Evolutionary conservation across 2,113 vertebrate species (phyloP).

Genomic region (Perccottus glenii): DNA sequence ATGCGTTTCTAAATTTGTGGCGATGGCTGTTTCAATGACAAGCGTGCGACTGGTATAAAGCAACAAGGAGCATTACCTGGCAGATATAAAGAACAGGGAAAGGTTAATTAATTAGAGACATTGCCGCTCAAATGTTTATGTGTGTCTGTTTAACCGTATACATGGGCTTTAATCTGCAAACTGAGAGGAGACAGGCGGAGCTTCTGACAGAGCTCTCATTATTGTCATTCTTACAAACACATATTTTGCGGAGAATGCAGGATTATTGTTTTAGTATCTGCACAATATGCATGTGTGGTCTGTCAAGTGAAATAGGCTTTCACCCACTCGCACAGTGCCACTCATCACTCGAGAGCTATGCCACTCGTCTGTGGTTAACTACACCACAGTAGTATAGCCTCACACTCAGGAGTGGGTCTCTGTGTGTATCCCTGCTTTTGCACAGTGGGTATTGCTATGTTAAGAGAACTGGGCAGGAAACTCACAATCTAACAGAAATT

Average conservation of each 20-base stretch:
- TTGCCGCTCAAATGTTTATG: slow-evolving; percentile 37
- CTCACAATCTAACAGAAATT: too few relatives aligned
- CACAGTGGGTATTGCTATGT: too few relatives aligned
- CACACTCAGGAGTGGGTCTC: slow-evolving; percentile 10
- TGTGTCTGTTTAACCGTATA: slow-evolving; percentile 30
- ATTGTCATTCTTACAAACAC: slow-evolving; percentile 57
- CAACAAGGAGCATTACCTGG: slow-evolving; percentile 31
- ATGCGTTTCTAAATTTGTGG: slow-evolving; percentile 31
- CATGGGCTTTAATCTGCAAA: slow-evolving; percentile 66
- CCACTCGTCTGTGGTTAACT: slow-evolving; percentile 46
- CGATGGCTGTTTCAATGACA: slow-evolving; percentile 11
- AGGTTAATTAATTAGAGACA: slow-evolving; percentile 66
- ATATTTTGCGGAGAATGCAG: slow-evolving; percentile 13
- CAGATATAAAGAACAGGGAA: slow-evolving; percentile 44
- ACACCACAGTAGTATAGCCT: slow-evolving; percentile 8
- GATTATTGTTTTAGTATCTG: neutral
- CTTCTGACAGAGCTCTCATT: slow-evolving; percentile 72
- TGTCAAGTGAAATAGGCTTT: slow-evolving; percentile 48
- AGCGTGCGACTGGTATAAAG: slow-evolving; percentile 30
- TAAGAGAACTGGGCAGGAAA: too few relatives aligned
- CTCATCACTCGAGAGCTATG: slow-evolving; percentile 51
- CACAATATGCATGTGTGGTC: slow-evolving; percentile 48
- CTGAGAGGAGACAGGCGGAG: slow-evolving; percentile 62
- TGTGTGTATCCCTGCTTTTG: neutral
- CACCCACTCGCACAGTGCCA: slow-evolving; percentile 50